Percentiles rank a stretch among this genome's conserved stretches.
phyloP scores from a whole-genome alignment of 2,888 invertebrate genomes.

The Podotricha telesiphe region DNA sequence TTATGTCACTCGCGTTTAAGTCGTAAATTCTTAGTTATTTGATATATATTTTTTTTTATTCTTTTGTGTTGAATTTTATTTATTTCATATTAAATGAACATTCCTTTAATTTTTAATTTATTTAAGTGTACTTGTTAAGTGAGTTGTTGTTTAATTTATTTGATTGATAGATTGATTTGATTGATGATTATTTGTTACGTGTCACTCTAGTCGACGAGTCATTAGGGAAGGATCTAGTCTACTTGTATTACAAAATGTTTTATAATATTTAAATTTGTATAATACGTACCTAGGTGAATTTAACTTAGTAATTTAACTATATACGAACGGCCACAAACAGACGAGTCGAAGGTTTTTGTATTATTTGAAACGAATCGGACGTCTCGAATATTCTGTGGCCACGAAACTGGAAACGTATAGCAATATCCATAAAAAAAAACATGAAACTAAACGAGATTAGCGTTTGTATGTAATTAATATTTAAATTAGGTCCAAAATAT shows the following conservation, averaged over 20 bases:
- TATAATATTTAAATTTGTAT: slow-evolving; percentile 52
- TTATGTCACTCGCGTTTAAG: slow-evolving; percentile 37
- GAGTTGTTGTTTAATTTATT: slow-evolving; percentile 51
- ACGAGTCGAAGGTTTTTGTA: not conserved
- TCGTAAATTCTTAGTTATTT: slow-evolving; percentile 13
- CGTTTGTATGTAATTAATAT: slow-evolving; percentile 37
- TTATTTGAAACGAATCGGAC: not conserved
- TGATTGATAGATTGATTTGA: slow-evolving; percentile 44
- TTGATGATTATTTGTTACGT: slow-evolving; percentile 38
- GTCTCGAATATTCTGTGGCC: slow-evolving; percentile 6
- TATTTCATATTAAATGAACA: slow-evolving; percentile 45
- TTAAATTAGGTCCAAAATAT: slow-evolving; percentile 31
- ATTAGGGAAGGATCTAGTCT: slow-evolving; percentile 49
- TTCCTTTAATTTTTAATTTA: slow-evolving; percentile 50
- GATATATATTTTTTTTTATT: slow-evolving; percentile 32
- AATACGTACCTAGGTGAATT: slow-evolving; percentile 54
- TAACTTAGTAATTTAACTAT: slow-evolving; percentile 47
- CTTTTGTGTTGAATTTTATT: slow-evolving; percentile 33
- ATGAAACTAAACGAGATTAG: slow-evolving; percentile 24
- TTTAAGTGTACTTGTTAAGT: slow-evolving; percentile 48
- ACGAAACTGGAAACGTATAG: slow-evolving; percentile 21
- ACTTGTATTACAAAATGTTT: slow-evolving; percentile 42
- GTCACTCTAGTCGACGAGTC: slow-evolving; percentile 22
- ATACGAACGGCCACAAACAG: slow-evolving; percentile 13
- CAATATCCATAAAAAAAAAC: slow-evolving; percentile 21